Evolutionary conservation across 2,888 invertebrate genomes (phyloP), one percentile per base, ranked within the genome.

Genomic region (Drosophila bunnanda): DNA sequence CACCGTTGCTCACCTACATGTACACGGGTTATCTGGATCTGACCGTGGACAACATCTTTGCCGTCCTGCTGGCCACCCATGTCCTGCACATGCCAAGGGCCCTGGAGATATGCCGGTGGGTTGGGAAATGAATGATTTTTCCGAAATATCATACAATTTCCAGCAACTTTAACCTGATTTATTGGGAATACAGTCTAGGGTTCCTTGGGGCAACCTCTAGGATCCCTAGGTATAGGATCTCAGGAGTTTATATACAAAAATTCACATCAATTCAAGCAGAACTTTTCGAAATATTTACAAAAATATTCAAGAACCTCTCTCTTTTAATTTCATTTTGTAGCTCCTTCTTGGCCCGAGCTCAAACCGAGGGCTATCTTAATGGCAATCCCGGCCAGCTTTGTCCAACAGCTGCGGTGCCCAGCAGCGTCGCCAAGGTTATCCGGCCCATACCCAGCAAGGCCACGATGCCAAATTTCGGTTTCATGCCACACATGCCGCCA

Each of bases 51-150:
- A 96, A 96, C 91, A 95, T 96, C 76, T 95, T 96, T 92, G 95
- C 94, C 78, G 95, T 96, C 46, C 92, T 96, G 12, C 90, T 96
- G 70, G 96, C 96, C 7, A 95, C 96, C 12, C 95, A 96, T 91
- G 93, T 95, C 55, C 92, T 96, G 48, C 95, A 96, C 89, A 96
- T 96, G 95, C 96, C 96, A 2, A 93, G 95, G 15, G 95, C 95
- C 0, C 89, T 95, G 53, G 95, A 95, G 80, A 93, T 95, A 77
- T 96, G 96, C 90, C 93, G 92, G 92, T 92, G 80, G 50, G 67
- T 74, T 32, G 41, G 15, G 6, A 20, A 1, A 20, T 2, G 7
- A 9, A 39, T 39, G n/a, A n/a, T 8, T n/a, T 34, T 10, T 15
- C 5, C 1, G 13, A 46, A 36, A 25, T 38, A 15, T 15, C 1